Evolutionary conservation across 2,888 invertebrate species (phyloP).

Genomic region (Cecidostiba fungosa): DNA sequence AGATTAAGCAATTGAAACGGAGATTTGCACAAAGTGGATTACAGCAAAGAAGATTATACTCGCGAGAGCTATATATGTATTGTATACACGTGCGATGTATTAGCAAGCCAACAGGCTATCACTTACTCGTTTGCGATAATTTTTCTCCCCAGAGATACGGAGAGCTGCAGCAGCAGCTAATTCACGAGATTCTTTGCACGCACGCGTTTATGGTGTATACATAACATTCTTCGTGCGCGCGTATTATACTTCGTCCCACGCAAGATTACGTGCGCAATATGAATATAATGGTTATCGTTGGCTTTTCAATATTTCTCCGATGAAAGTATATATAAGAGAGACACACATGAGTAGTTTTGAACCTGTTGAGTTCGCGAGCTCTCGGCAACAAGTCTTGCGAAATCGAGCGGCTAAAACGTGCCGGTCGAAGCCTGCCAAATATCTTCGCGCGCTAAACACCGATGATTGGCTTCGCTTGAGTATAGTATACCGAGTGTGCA

Average conservation of each 20-base stretch:
- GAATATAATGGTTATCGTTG: background rate
- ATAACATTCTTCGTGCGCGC: background rate
- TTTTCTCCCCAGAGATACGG: background rate
- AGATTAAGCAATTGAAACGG: background rate
- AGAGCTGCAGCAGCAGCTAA: background rate
- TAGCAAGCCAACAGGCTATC: background rate
- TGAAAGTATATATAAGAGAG: background rate
- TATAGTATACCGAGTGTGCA: background rate
- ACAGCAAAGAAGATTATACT: too few relatives aligned
- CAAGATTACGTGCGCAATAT: background rate
- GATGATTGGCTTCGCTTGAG: background rate
- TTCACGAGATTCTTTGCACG: background rate
- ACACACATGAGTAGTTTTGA: background rate
- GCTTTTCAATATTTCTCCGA: background rate
- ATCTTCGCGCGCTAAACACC: background rate
- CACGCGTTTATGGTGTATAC: too few relatives aligned
- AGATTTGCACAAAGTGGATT: background rate
- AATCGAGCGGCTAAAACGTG: constrained; percentile 19
- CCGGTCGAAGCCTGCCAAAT: constrained; percentile 23
- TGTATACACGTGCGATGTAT: background rate
- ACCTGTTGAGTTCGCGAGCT: constrained; percentile 24
- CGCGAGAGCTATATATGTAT: background rate
- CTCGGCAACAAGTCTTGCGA: constrained; percentile 31
- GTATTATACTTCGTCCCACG: background rate
- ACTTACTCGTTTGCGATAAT: background rate